Evolutionary conservation across 2,888 invertebrate genomes (phyloP).

Genomic region (Drosophila basisetae): DNA sequence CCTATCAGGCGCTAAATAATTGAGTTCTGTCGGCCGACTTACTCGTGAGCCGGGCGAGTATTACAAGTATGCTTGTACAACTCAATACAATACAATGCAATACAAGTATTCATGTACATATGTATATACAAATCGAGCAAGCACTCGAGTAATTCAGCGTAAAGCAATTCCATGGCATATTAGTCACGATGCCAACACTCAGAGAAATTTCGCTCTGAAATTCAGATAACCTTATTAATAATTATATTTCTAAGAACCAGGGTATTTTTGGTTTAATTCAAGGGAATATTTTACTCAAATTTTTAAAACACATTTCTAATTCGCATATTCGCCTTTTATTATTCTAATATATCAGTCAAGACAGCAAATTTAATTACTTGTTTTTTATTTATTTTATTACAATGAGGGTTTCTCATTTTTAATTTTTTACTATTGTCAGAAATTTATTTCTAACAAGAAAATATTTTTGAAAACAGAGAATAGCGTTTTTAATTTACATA

Average conservation of each 20-base stretch:
- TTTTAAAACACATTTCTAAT: background rate
- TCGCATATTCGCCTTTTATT: background rate
- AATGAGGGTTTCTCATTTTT: background rate
- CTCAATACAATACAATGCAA: background rate
- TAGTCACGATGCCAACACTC: slow-evolving; percentile 38
- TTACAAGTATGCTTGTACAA: slow-evolving; percentile 1
- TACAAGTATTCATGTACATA: background rate
- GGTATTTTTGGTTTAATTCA: background rate
- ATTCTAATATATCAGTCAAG: background rate
- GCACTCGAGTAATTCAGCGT: slow-evolving; percentile 1
- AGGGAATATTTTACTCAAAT: background rate
- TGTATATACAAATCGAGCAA: background rate
- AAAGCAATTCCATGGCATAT: slow-evolving; percentile 30
- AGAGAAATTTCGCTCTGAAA: background rate
- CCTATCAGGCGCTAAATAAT: slow-evolving; percentile 13
- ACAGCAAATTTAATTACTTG: background rate
- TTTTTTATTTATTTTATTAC: background rate
- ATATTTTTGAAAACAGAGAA: background rate
- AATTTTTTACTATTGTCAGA: background rate
- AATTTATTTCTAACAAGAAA: background rate
- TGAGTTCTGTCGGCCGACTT: slow-evolving; percentile 39
- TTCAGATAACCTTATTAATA: background rate
- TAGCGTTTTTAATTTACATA: background rate
- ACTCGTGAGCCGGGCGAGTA: slow-evolving; percentile 23
- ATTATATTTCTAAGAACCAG: background rate